Evolutionary conservation across 2,888 invertebrate species (phyloP), one percentile per base, ranked within the genome.

Genomic region (Zhuqinia jingwanae): DNA sequence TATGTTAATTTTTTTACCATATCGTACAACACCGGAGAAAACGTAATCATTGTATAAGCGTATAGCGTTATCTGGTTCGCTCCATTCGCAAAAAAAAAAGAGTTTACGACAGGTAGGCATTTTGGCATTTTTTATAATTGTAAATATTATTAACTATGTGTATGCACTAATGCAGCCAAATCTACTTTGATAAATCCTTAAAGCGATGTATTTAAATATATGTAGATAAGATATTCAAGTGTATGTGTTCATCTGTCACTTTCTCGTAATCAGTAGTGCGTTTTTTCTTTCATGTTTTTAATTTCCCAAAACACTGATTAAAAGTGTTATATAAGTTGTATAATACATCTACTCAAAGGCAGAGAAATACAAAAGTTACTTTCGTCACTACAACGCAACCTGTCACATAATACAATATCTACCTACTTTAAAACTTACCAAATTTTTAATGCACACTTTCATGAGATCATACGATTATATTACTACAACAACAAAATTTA

Each of bases 1-100:
- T 79, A 79, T 79, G 79, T 63, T 79, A 79, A 78, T 78, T 77
- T 76, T 60, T 27, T 27, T n/a, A n/a, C n/a, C n/a, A n/a, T n/a
- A n/a, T n/a, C 63, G 20, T 42, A 53, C 50, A 20, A 63, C 15
- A 3, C 10, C 2, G 42, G 0, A 70, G 45, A 70, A 22, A 70
- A 22, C 36, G 22, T 5, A 58, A 22, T 17, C 20, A 10, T 17
- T 68, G 36, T 20, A 11, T 36, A 70, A 70, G 47, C 22, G 0
- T 30, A 3, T 25, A 25, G 11, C 15, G 2, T 15, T 70, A 70
- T 70, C 70, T 45, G 45, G 2, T 10, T 47, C 22, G 70, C 15
- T 47, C 70, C 70, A 70, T 68, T 68, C 42, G 42, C 42, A 68
- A 63, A 13, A n/a, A 63, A 27, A 27, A 13, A 63, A n/a, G n/a